Conservation (phyloP, 2,113 vertebrate genomes). For the Propithecus coquereli region DNA sequence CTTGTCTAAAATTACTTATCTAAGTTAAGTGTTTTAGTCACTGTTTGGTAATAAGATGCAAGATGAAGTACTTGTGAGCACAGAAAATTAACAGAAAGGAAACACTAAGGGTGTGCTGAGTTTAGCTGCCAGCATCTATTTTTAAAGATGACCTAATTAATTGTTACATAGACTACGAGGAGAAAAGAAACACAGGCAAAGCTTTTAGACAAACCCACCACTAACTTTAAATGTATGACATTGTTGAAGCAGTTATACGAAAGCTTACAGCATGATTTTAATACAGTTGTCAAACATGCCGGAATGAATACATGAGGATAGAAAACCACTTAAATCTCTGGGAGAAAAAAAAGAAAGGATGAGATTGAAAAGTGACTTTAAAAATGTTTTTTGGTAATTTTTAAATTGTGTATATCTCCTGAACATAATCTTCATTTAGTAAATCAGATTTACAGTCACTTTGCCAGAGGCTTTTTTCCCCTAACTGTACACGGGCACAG, state of each 20-base stretch:
- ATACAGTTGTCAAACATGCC: not conserved
- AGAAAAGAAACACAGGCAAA: not conserved
- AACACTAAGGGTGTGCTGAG: conserved; percentile 21
- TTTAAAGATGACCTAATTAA: conserved; percentile 66
- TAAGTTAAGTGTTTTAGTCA: conserved; percentile 45
- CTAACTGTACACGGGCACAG: no score
- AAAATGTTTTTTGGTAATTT: not conserved
- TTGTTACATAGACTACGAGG: not conserved
- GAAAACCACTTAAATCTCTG: not conserved
- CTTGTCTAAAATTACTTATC: conserved; percentile 55
- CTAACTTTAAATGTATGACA: not conserved
- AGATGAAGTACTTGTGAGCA: conserved; percentile 29
- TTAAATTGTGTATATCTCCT: not conserved
- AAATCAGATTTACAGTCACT: not conserved
- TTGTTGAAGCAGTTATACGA: not conserved
- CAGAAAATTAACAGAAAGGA: conserved; percentile 62
- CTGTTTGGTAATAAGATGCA: conserved; percentile 56
- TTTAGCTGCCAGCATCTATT: conserved; percentile 56
- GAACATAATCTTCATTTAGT: not conserved
- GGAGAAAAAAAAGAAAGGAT: not conserved
- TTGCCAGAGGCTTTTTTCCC: not conserved
- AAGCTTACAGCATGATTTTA: not conserved
- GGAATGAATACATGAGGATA: not conserved
- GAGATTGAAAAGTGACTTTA: not conserved
- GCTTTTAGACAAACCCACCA: not conserved